These are phyloP conservation scores for Danio kyathit DNA, from an alignment of 2,797 vertebrate genomes.

Conservation along the genomic window DNA sequence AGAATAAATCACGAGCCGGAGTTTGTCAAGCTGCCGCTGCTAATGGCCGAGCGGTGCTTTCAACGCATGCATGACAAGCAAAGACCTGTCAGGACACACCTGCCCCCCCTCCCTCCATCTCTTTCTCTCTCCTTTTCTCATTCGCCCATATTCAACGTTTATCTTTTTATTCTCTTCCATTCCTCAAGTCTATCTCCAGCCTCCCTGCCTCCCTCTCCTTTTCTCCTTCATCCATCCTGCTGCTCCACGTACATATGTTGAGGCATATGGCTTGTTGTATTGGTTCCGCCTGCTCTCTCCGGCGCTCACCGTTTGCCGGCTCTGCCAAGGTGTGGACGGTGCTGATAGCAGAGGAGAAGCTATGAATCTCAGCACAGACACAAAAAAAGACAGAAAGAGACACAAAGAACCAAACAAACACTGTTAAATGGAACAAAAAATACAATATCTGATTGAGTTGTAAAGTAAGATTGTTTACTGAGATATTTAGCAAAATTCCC, in stretches of 20 bases:
- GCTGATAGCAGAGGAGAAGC: conserved; percentile 11
- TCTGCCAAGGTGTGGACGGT: conserved; percentile 45
- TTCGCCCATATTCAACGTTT: conserved; percentile 15
- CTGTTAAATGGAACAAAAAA: background rate
- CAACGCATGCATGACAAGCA: conserved; percentile 70
- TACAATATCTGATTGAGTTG: background rate
- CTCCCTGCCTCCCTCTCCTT: conserved; percentile 54
- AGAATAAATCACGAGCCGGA: conserved; percentile 80
- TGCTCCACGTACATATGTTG: conserved; percentile 61
- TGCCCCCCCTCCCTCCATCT: conserved; percentile 61
- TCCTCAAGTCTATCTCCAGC: conserved; percentile 2
- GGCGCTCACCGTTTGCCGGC: conserved; percentile 46
- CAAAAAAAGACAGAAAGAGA: background rate
- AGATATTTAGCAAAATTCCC: too few species aligned
- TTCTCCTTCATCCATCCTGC: conserved; percentile 65
- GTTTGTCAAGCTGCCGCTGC: conserved; percentile 77
- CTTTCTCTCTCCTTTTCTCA: background rate
- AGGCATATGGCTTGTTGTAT: conserved; percentile 65
- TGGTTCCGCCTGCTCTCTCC: conserved; percentile 56
- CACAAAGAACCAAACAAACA: background rate
- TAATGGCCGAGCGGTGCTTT: conserved; percentile 72
- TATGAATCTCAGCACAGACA: conserved; percentile 22
- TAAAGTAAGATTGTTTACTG: conserved; percentile 5
- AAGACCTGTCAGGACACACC: conserved; percentile 67
- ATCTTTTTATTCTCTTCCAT: conserved; percentile 24